Evolutionary conservation across 2,113 vertebrate genomes (phyloP), one percentile per base, ranked within the genome.

Genomic region (Callipepla squamata): DNA sequence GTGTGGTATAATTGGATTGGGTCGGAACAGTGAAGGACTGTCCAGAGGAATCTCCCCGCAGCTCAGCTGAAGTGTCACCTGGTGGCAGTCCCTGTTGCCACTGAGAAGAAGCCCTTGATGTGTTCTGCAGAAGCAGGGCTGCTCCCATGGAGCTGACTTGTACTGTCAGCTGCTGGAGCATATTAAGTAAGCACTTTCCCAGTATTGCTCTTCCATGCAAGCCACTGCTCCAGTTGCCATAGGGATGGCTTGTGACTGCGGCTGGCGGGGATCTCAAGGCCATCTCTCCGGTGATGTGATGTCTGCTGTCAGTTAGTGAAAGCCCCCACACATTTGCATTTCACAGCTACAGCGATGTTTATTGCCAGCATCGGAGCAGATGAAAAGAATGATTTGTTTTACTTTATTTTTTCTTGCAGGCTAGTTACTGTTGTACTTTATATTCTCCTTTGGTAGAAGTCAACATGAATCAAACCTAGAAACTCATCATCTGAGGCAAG

Each of bases 201-300:
- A 86, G 79, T 78, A 55, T 68, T 83, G 13, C 68, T 75, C 65
- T 74, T 65, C 70, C 70, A 55, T 78, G 66, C 80, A 88, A 73
- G 69, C 59, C 55, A 32, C 38, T 63, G 89, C 87, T 78, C n/a
- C 34, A 90, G 93, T 96, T 96, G 94, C 96, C 95, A 96, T 94
- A 95, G 93, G 93, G 91, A 94, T 96, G 94, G 87, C 84, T 92
- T 85, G 95, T 83, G 94, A 75, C 89, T 92, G 95, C 85, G 6
- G 87, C 92, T 94, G 94, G 91, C 91, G 68, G 94, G 90, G 94
- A 91, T 91, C 95, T 95, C 93, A 85, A 91, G 96, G 94, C 95
- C 95, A 95, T 96, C 92, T 95, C 96, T 96, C 91, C 62, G 96
- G 96, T 94, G 91, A 95, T 95, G 94, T 94, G 93, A 92, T 94